phyloP scores from a whole-genome alignment of 2,797 vertebrate species.

The Paedocypris micromegethes region DNA sequence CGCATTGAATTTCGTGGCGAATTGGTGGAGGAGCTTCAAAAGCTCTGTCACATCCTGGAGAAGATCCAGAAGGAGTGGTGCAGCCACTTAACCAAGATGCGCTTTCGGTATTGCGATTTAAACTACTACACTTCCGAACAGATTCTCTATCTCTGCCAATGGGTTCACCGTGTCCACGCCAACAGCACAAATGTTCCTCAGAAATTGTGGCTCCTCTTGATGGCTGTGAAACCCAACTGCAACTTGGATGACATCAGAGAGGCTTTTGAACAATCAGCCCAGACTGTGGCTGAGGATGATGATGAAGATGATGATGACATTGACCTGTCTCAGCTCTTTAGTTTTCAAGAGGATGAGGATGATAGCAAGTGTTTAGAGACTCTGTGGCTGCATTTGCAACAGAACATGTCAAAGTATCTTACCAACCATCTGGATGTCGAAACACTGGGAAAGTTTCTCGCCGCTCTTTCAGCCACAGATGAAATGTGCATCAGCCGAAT shows the following conservation, averaged over 20 bases:
- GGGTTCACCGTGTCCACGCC: constrained; percentile 53
- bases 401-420: constrained; percentile 56
- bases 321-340: constrained; percentile 3
- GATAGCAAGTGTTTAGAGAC: constrained; percentile 49
- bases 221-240: constrained; percentile 61
- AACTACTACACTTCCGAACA: constrained; percentile 73
- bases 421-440: constrained; percentile 58
- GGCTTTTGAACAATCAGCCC: constrained; percentile 44
- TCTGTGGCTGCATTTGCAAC: constrained; percentile 63
- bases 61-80: constrained; percentile 64
- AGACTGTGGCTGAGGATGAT: constrained; percentile 16
- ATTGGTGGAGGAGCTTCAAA: constrained; percentile 56
- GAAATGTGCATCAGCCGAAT: constrained; percentile 49
- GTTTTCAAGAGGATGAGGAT: constrained; percentile 7
- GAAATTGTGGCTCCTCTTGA: constrained; percentile 67
- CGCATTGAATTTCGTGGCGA: constrained; percentile 46
- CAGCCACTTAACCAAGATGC: constrained; percentile 57
- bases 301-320: constrained; percentile 1
- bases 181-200: constrained; percentile 43
- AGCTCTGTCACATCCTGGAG: constrained; percentile 65
- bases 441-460: constrained; percentile 60
- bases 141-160: constrained; percentile 66
- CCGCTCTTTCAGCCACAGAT: constrained; percentile 56
- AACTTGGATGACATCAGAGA: constrained; percentile 52
- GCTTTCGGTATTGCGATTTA: constrained; percentile 59